Base-by-base conservation (phyloP, 2,797 vertebrate species). In the Thripadectes ignobilis region DNA sequence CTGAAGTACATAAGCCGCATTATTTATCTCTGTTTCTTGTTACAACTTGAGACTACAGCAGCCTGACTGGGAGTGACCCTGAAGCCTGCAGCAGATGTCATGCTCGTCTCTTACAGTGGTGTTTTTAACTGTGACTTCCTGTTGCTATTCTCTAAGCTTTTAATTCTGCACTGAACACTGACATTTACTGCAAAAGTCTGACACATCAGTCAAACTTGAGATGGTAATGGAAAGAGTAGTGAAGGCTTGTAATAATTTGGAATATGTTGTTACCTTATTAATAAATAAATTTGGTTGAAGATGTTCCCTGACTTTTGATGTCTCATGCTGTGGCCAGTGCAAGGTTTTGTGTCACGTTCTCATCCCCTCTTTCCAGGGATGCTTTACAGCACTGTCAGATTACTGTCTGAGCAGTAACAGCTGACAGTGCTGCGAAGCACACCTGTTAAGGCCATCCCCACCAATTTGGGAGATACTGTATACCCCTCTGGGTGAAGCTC, bases 261-360 rank as follows among this genome's bases (percentile, higher is more conserved):
- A 97, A 58, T 93, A 93, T 95, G 78, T 93, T 96, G 87, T 97
- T 97, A 88, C 83, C 89, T 95, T 96, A 91, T 96, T 94, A 98
- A 98, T 97, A 98, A 98, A 98, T 81, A 67, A 93, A 97, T 96
- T 97, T 94, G 95, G 73, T 97, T 80, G 88, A 97, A 88, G 49
- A 36, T 15, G 39, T 24, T 58, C 43, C 2, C 1, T 67, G 78
- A 39, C 38, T 89, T 34, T 6, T 83, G 10, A 21, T 85, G 36
- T 57, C 14, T 75, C 3, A 0, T 55, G 17, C 20, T 74, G 5
- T 18, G 62, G 24, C 39, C 15, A 14, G 1, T 7, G 5, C 7
- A 8, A 17, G 26, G 15, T 14, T 74, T 74, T 57, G 4, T 20
- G 5, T 15, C 51, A 19, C 12, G 2, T 14, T 66, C 7, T 51